Evolutionary conservation across 2,797 vertebrate species (phyloP).

Genomic region (Parauchenoglanis punctatus): DNA sequence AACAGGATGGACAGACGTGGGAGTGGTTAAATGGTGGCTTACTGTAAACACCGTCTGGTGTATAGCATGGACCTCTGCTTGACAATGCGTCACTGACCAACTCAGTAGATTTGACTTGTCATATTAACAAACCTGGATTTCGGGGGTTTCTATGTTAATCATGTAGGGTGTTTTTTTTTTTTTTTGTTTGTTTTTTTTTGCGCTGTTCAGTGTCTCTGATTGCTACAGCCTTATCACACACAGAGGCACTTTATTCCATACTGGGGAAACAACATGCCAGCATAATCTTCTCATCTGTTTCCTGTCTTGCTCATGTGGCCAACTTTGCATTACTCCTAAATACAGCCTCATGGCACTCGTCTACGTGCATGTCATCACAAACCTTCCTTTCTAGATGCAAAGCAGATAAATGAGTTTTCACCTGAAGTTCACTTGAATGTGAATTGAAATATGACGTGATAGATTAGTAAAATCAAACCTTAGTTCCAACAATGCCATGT

Average conservation of each 20-base stretch:
- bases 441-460: neutral
- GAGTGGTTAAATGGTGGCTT: neutral
- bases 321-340: neutral
- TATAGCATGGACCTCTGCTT: neutral
- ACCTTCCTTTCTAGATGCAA: neutral
- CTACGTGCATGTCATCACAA: neutral
- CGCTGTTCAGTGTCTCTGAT: neutral
- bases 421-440: neutral
- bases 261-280: neutral
- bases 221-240: neutral
- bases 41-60: neutral
- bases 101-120: neutral
- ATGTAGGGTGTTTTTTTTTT: neutral
- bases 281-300: neutral
- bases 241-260: neutral
- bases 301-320: neutral
- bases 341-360: slow-evolving; percentile 6
- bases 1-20: neutral
- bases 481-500: slow-evolving; percentile 32
- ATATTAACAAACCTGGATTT: neutral
- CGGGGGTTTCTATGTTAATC: neutral
- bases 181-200: too few species aligned
- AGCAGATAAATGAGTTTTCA: neutral
- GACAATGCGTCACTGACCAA: neutral
- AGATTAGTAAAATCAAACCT: neutral